Evolutionary conservation across 2,888 invertebrate genomes (phyloP), one percentile per base, ranked within the genome.

Genomic region (Myopa testacea): DNA sequence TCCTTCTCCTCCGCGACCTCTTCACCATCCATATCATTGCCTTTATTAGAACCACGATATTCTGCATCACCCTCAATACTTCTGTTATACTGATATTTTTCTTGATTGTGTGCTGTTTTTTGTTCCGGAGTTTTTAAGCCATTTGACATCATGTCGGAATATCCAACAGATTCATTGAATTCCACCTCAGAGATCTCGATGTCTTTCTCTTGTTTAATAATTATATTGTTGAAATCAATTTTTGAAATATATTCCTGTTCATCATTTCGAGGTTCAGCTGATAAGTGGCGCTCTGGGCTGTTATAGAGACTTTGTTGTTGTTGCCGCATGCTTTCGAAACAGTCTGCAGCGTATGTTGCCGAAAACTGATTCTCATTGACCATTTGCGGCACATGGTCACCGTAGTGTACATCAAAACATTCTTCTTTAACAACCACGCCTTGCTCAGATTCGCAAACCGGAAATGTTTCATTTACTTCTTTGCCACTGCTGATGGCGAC

Each of bases 141-240:
- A 75, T 81, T 81, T 0, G 19, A 40, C 45, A 73, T 19, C 16
- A 72, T 40, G 14, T 37, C 10, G n/a, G 50, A 14, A 67, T 38
- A 26, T 26, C 16, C 26, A 26, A 63, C 55, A 45, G 75, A 55
- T 34, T 68, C 69, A 19, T 26, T 72, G 10, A 81, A 74, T 58
- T 78, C 78, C n/a, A 81, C 80, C 14, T 81, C 83, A 26, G 81
- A 80, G n/a, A 87, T 84, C 55, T 87, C 86, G 62, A 87, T 82
- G 74, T 87, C 87, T 50, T 83, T 85, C 77, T 88, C 88, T 65
- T 88, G 85, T 76, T 88, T 88, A n/a, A 88, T 85, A 0, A 75
- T 79, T 14, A 88, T 77, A 78, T 85, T 87, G 58, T 79, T 83
- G n/a, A 86, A 82, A 79, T 88, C 87, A 38, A 87, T 83, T 75